Evolutionary conservation across 2,797 vertebrate species (phyloP).

Genomic region (Sciurus vulgaris): DNA sequence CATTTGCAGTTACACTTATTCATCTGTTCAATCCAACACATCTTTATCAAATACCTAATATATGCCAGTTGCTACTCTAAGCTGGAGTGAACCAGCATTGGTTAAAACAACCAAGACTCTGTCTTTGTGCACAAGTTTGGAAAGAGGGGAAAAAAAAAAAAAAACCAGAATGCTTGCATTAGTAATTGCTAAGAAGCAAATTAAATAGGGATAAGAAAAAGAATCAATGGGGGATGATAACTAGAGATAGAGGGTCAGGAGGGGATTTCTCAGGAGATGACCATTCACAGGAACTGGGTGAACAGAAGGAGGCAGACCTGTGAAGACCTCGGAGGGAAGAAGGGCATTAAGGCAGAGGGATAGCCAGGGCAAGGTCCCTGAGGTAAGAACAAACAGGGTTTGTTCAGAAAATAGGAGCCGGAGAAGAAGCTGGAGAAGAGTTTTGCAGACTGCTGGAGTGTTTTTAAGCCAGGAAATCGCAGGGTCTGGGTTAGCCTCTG

Average conservation of each 20-base stretch:
- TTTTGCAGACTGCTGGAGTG: neutral
- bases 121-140: neutral
- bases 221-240: too few species aligned
- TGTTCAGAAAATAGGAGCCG: neutral
- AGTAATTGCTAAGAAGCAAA: neutral
- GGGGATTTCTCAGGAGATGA: neutral
- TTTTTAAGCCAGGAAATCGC: neutral
- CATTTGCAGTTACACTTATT: accelerated
- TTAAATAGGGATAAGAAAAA: neutral
- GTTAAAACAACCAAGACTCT: neutral
- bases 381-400: too few species aligned
- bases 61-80: neutral
- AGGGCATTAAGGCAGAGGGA: too few species aligned
- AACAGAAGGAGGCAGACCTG: neutral
- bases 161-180: accelerated
- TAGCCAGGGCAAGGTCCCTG: neutral
- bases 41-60: neutral
- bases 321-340: neutral
- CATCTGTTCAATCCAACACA: neutral
- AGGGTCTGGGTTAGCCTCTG: neutral
- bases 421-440: too few species aligned
- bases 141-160: neutral
- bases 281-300: neutral
- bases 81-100: neutral
- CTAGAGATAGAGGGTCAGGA: neutral